phyloP scores from a whole-genome alignment of 2,888 invertebrate species.

The Minunthozetes semirufus region DNA sequence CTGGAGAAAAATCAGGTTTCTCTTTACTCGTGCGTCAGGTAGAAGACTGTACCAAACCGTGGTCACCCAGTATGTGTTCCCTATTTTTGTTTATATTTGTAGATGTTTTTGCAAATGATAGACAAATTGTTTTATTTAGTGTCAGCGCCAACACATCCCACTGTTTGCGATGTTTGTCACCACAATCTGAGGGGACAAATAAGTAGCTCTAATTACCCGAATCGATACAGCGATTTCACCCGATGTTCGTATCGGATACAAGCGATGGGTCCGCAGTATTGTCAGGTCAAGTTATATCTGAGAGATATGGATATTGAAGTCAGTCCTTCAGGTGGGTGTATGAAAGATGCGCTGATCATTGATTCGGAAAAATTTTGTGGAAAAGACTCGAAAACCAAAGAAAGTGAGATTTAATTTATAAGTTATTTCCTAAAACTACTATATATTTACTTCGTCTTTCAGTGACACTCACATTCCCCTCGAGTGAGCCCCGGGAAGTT shows the following conservation, averaged over 20 bases:
- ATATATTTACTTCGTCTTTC: neutral
- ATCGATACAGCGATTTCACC: constrained; percentile 40
- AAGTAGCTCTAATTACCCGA: constrained; percentile 43
- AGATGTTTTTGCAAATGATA: too few species aligned
- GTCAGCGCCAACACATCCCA: constrained; percentile 37
- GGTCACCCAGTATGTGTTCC: constrained; percentile 32
- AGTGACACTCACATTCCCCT: constrained; percentile 36
- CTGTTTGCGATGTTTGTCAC: constrained; percentile 42
- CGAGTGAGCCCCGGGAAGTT: constrained; percentile 39
- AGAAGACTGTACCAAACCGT: constrained; percentile 39
- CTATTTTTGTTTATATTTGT: constrained; percentile 4
- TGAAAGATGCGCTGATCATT: constrained; percentile 38
- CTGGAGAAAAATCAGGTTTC: constrained; percentile 38
- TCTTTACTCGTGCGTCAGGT: constrained; percentile 39
- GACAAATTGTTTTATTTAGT: neutral
- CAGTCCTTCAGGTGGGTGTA: constrained; percentile 33
- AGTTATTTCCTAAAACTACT: neutral
- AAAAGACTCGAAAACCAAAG: constrained; percentile 39
- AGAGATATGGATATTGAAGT: constrained; percentile 41
- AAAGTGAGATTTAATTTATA: constrained; percentile 37
- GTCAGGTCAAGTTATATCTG: constrained; percentile 40
- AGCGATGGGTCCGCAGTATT: constrained; percentile 37
- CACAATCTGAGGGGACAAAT: constrained; percentile 42
- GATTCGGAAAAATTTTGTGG: constrained; percentile 40
- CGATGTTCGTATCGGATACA: constrained; percentile 42